Evolutionary conservation across 2,888 invertebrate genomes (phyloP), one percentile per base, ranked within the genome.

Genomic region (Lampropteryx suffumata): DNA sequence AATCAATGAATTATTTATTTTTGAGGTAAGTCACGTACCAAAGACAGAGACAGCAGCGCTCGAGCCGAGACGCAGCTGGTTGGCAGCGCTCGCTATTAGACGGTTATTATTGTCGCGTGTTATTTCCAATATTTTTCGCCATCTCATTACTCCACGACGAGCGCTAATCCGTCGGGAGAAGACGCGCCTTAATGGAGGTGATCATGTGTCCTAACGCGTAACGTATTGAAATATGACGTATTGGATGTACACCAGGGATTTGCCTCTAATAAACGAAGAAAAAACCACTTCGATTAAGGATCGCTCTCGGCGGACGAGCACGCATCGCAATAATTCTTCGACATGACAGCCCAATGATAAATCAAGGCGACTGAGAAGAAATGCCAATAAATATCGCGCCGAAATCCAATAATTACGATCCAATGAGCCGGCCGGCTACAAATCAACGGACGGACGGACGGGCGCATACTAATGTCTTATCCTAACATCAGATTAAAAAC

Each of bases 401-500:
- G 79, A 84, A 88, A 87, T 87, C 84, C 88, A 86, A 88, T 89
- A 88, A 89, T 90, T 88, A 89, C 79, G 79, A 79, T 75, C 69
- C 82, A 84, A 89, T 85, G 88, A 86, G 85, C 82, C 84, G 82
- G 66, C 75, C 76, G 79, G 79, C 85, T 70, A 87, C 87, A 87
- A 89, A 88, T 86, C 89, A 87, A 82, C 72, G 65, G 69, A 72
- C 73, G 68, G 79, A 78, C 81, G 72, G 78, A 81, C 80, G 76
- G 79, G 73, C 77, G 79, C 86, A 86, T 86, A 86, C 87, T 84
- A 87, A 89, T 86, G 86, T 77, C 83, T 84, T 85, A 86, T 86
- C 89, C 89, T 88, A 87, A 87, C 87, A 88, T 90, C 87, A 86
- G 89, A 90, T 90, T 89, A 88, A 89, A 89, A 84, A 82, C 90